Conservation (phyloP, 2,797 vertebrate species). For the Amphiprion clarkii region DNA sequence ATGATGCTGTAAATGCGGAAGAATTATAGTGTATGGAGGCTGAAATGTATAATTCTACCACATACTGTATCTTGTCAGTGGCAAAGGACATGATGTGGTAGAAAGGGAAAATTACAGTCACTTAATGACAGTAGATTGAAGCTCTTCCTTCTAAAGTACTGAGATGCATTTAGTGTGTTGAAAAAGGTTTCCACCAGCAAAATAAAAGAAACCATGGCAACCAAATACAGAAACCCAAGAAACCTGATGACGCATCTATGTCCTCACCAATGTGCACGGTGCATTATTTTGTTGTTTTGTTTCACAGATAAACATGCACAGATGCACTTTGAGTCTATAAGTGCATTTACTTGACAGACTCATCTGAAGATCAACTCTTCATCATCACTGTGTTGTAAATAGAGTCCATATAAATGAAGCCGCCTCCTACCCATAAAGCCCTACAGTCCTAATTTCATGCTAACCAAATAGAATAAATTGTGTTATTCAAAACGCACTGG, state of each 20-base stretch:
- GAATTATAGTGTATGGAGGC: background rate
- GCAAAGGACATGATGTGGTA: background rate
- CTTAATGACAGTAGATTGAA: background rate
- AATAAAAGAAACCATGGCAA: background rate
- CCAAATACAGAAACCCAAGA: background rate
- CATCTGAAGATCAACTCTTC: slow-evolving; percentile 35
- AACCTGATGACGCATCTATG: background rate
- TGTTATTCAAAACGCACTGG: slow-evolving; percentile 50
- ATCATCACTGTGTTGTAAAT: slow-evolving; percentile 19
- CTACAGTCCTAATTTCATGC: slow-evolving; percentile 43
- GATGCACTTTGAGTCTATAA: background rate
- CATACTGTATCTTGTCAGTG: background rate
- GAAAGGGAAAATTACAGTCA: background rate
- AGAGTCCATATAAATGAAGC: slow-evolving; percentile 23
- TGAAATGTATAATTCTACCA: background rate
- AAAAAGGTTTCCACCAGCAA: background rate
- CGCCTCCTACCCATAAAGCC: slow-evolving; percentile 31
- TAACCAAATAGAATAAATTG: slow-evolving; percentile 61
- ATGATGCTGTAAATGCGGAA: background rate
- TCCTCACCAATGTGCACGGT: background rate
- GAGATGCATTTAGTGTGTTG: background rate
- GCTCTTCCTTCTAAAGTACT: background rate
- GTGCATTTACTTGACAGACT: slow-evolving; percentile 18
- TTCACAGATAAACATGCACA: background rate
- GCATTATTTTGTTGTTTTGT: background rate